Percentiles rank a stretch among this genome's conserved stretches.
phyloP scores from a whole-genome alignment of 1,140 invertebrate genomes.

The Lasioglossum baleicum region DNA sequence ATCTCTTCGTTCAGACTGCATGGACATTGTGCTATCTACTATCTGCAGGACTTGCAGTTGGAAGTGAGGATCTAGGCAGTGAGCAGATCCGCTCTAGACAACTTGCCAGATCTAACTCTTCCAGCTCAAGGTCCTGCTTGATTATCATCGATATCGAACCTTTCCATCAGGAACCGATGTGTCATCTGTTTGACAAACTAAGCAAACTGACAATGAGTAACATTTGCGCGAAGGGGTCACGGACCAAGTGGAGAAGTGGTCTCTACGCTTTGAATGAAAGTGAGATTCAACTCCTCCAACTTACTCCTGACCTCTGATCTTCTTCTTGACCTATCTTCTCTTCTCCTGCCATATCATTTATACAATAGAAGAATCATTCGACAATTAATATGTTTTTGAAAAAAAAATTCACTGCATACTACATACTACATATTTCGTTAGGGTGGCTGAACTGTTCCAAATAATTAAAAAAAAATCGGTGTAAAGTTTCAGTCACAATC shows the following conservation, averaged over 20 bases:
- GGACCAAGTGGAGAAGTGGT: constrained; percentile 87
- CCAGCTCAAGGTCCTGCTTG: constrained; percentile 82
- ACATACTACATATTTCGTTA: too few species aligned
- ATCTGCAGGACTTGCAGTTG: constrained; percentile 77
- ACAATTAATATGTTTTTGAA: too few species aligned
- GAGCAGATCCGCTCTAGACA: constrained; percentile 57
- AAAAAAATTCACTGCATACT: too few species aligned
- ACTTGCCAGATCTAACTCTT: constrained; percentile 89
- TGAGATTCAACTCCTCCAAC: constrained; percentile 91
- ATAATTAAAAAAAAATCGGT: too few species aligned
- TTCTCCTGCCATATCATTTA: too few species aligned
- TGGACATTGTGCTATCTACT: not conserved
- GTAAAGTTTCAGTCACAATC: too few species aligned
- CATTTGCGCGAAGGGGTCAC: constrained; percentile 44
- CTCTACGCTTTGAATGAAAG: constrained; percentile 84
- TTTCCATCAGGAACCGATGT: not conserved
- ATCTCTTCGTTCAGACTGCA: not conserved
- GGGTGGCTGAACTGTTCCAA: too few species aligned
- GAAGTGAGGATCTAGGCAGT: constrained; percentile 86
- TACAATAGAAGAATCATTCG: too few species aligned
- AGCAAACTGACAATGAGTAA: not conserved
- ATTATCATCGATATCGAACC: constrained; percentile 33
- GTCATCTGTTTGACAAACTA: not conserved
- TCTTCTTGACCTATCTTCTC: constrained; percentile 26
- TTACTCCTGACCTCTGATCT: constrained; percentile 80